Base-by-base conservation (phyloP, 2,797 vertebrate species). In the Gymnopithys bicolor region DNA sequence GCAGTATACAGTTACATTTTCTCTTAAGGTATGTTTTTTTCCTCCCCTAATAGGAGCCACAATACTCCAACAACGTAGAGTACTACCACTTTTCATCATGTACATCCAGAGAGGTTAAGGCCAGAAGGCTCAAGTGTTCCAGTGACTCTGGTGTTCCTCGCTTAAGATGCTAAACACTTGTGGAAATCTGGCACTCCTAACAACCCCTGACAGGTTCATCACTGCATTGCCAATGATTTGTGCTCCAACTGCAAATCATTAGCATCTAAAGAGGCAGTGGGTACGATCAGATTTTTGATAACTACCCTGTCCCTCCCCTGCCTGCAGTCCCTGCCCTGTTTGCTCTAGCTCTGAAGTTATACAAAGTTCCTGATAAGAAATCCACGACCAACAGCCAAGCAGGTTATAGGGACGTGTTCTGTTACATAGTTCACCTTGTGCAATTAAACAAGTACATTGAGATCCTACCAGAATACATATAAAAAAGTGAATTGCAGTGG, bases 401-500 rank as follows among this genome's bases (percentile, higher is more conserved):
- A 21, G 5, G 15, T 84, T 66, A 53, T 0, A 62, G 28, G 59
- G 24, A 19, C 33, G 5, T 4, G 48, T 24, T 41, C n/a, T 66
- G 63, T 79, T 23, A 84, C 49, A 58, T 0, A 53, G 81, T 46
- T 66, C 37, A 82, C 27, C 43, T 46, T 46, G 46, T 12, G 58
- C 58, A 84, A 56, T 66, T 52, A 18, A 79, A 39, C 24, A 11
- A 5, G 33, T 15, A 53, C 66, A 37, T 33, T 2, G 48, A 84
- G 45, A 37, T 21, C 22, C 30, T 18, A 19, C 13, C 0, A 1
- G 43, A 71, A 64, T 0, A 11, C 0, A 0, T 7, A 5, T 0
- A 9, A 52, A 48, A 52, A 69, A 59, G 17, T 7, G 39, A 88
- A 80, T 35, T 16, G 23, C 37, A 10, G 1, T 6, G 58, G 56